These are phyloP conservation scores for Ramphastos sulfuratus DNA, from an alignment of 2,113 vertebrate genomes.

Conservation along the genomic window DNA sequence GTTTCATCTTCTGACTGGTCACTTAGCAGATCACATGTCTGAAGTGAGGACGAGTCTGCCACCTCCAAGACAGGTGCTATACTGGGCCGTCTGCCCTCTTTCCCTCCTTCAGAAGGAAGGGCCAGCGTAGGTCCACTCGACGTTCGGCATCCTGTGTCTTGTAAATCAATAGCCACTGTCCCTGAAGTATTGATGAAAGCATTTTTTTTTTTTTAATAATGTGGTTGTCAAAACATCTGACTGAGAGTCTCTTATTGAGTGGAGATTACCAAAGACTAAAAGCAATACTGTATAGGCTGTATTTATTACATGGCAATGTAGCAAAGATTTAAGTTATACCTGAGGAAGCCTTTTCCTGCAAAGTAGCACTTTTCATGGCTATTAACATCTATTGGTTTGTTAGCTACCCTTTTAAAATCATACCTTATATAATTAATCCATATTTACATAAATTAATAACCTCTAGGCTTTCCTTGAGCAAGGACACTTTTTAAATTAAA, in stretches of 20 bases:
- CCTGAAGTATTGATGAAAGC: slow-evolving; percentile 49
- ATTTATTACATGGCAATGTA: background rate
- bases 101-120: slow-evolving; percentile 73
- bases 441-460: background rate
- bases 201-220: background rate
- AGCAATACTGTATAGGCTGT: rapidly evolving
- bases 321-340: background rate
- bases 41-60: slow-evolving; percentile 78
- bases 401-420: background rate
- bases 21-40: slow-evolving; percentile 79
- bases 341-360: background rate
- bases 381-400: background rate
- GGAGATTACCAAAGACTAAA: background rate
- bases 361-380: background rate
- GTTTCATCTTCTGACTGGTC: slow-evolving; percentile 85
- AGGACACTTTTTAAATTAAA: background rate
- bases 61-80: slow-evolving; percentile 83
- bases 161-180: slow-evolving; percentile 84
- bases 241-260: rapidly evolving
- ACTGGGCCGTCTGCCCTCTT: slow-evolving; percentile 75
- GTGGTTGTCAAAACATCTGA: background rate
- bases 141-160: slow-evolving; percentile 76
- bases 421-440: background rate
- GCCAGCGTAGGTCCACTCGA: slow-evolving; percentile 69
- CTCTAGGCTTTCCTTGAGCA: background rate